Percentiles rank a stretch among this genome's conserved stretches.
These are phyloP conservation scores for Thunnus maccoyii DNA, from an alignment of 2,113 vertebrate genomes.

Conservation along the genomic window DNA sequence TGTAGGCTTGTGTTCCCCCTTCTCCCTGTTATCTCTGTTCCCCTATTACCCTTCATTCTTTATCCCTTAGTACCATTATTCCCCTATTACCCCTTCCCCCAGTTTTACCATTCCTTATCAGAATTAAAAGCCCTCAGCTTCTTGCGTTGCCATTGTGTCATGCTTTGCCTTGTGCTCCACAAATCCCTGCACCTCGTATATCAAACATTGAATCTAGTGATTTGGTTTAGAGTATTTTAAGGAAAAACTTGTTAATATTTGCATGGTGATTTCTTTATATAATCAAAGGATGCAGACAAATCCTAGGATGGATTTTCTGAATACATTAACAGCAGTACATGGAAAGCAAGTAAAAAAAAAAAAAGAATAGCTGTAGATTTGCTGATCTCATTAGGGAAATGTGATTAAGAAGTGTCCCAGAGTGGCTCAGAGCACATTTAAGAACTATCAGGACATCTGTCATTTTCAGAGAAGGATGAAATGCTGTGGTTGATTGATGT, in stretches of 20 bases:
- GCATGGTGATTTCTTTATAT: background rate
- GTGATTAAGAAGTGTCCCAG: background rate
- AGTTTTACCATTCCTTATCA: constrained; percentile 22
- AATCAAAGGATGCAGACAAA: background rate
- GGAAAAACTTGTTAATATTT: background rate
- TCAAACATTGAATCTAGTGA: background rate
- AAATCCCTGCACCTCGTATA: constrained; percentile 23
- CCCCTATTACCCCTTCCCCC: constrained; percentile 27
- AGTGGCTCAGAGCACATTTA: background rate
- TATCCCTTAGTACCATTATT: constrained; percentile 29
- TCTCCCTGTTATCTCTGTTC: constrained; percentile 17
- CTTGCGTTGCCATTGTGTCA: background rate
- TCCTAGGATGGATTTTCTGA: background rate
- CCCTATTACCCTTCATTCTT: constrained; percentile 2
- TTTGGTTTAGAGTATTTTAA: background rate
- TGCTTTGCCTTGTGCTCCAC: background rate
- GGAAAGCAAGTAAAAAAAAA: too few species aligned
- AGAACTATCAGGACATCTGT: background rate
- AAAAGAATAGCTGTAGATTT: too few species aligned
- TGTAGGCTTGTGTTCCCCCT: constrained; percentile 14
- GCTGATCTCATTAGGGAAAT: background rate
- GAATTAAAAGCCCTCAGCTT: constrained; percentile 8
- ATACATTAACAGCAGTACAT: background rate
- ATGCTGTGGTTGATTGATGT: too few species aligned
- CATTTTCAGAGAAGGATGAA: too few species aligned